These are phyloP conservation scores for Rhimphoctona megacephalus DNA, from an alignment of 2,888 invertebrate species.

Conservation along the genomic window DNA sequence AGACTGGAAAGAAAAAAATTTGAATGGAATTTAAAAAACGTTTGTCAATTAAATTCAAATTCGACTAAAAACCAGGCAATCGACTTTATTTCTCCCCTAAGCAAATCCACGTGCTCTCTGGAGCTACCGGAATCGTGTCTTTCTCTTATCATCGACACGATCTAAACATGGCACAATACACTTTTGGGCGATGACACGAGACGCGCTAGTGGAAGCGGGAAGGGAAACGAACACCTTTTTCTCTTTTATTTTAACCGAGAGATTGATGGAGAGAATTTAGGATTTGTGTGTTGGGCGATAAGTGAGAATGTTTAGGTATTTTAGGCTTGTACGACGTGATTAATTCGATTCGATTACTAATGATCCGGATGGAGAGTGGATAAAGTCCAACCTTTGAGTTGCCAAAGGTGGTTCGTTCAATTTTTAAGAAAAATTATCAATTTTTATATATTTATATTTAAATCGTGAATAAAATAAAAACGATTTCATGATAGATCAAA, in stretches of 20 bases:
- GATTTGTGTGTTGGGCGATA: constrained; percentile 37
- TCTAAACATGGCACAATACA: constrained; percentile 23
- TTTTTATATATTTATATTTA: background rate
- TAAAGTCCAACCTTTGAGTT: background rate
- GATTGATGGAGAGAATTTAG: constrained; percentile 59
- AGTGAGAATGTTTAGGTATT: constrained; percentile 30
- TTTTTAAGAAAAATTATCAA: background rate
- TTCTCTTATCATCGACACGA: constrained; percentile 55
- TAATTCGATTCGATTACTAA: constrained; percentile 59
- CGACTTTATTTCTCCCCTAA: constrained; percentile 2
- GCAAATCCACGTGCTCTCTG: background rate
- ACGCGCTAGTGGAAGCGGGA: background rate
- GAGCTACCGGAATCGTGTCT: constrained; percentile 43
- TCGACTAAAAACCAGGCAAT: background rate
- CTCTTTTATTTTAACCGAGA: constrained; percentile 11
- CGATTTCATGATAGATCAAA: background rate
- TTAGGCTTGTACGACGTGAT: constrained; percentile 59
- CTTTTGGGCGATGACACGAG: constrained; percentile 9
- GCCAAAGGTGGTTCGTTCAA: background rate
- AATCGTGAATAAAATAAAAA: background rate
- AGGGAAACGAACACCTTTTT: background rate
- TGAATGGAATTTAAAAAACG: background rate
- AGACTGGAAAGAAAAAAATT: too few species aligned
- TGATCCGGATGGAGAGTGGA: constrained; percentile 16
- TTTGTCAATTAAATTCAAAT: background rate